phyloP scores from a whole-genome alignment of 2,888 invertebrate genomes.

The Spodoptera picta region DNA sequence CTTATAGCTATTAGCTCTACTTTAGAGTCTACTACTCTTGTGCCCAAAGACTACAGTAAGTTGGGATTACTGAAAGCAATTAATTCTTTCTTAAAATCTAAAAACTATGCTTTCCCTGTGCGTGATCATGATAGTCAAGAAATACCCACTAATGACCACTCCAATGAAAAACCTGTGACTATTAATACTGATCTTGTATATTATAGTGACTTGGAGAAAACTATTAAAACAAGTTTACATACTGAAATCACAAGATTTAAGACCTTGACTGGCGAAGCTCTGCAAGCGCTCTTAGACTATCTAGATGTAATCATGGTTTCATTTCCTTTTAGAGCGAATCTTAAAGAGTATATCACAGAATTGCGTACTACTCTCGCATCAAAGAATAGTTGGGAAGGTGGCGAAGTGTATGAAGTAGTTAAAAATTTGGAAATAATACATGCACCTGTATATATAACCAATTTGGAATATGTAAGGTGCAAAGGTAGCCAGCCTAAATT shows the following conservation, averaged over 20 bases:
- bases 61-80: constrained; percentile 84
- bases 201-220: constrained; percentile 96
- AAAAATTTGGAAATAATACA: constrained; percentile 85
- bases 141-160: constrained; percentile 60
- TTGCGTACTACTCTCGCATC: constrained; percentile 87
- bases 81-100: constrained; percentile 83
- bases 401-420: constrained; percentile 88
- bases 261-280: constrained; percentile 91
- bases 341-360: constrained; percentile 90
- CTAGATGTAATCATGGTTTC: constrained; percentile 92
- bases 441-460: constrained; percentile 87
- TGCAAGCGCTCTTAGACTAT: constrained; percentile 93
- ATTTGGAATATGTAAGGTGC: constrained; percentile 93
- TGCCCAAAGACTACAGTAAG: constrained; percentile 78
- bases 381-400: constrained; percentile 88
- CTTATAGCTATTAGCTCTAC: constrained; percentile 85
- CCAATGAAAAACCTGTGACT: constrained; percentile 53
- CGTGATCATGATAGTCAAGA: constrained; percentile 63
- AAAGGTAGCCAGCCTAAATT: constrained; percentile 92
- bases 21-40: constrained; percentile 73
- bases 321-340: constrained; percentile 93
- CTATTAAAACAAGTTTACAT: constrained; percentile 93
- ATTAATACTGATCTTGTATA: constrained; percentile 90
- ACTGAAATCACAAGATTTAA: constrained; percentile 94
- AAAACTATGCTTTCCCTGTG: constrained; percentile 80